These are phyloP conservation scores for Gila orcuttii DNA, from an alignment of 2,113 vertebrate genomes.

Conservation along the genomic window DNA sequence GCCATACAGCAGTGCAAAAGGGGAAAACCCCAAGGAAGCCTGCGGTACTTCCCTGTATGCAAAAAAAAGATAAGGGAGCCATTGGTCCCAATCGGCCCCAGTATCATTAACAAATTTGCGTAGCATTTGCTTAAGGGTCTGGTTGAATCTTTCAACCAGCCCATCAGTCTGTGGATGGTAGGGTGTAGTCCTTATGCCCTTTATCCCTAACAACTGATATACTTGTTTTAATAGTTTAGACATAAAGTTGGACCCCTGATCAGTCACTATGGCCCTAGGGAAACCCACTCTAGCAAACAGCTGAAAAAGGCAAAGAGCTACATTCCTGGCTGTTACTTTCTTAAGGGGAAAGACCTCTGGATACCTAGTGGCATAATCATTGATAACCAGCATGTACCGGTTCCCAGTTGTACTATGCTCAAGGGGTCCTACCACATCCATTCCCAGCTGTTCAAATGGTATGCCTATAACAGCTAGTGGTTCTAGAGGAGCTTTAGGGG, in stretches of 20 bases:
- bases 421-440: slow-evolving; percentile 29
- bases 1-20: no score
- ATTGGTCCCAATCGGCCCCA: no score
- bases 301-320: not conserved
- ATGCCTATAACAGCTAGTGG: not conserved
- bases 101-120: no score
- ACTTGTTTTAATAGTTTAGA: not conserved
- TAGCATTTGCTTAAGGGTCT: no score
- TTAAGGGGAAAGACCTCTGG: not conserved
- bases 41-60: no score
- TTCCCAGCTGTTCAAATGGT: slow-evolving; percentile 15
- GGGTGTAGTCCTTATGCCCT: not conserved
- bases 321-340: not conserved
- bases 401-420: not conserved
- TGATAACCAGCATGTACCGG: slow-evolving; percentile 6
- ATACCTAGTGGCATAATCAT: slow-evolving; percentile 1
- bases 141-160: no score
- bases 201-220: slow-evolving; percentile 4
- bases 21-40: no score
- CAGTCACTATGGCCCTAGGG: not conserved
- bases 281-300: not conserved
- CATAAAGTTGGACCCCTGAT: slow-evolving; percentile 27
- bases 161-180: not conserved
- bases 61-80: no score
- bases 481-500: slow-evolving; percentile 19